Evolutionary conservation across 2,797 vertebrate species (phyloP), one percentile per base, ranked within the genome.

Genomic region (Apogon hyalosoma): DNA sequence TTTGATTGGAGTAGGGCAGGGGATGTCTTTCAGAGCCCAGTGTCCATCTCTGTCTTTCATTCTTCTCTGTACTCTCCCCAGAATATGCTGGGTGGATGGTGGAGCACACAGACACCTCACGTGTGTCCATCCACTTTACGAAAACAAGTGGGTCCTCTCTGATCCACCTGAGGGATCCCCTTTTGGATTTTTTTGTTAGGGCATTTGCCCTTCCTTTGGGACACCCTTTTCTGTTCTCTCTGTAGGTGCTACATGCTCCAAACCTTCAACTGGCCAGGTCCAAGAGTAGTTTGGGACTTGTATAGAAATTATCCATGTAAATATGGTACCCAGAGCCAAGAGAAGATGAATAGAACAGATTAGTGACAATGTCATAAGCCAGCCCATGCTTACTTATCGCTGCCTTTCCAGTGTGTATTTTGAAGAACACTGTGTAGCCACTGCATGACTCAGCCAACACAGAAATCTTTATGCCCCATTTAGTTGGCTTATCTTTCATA

Each of bases 131-230:
- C 50, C 47, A 73, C 47, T 53, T 73, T n/a, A 73, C 62, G 41
- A 47, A 53, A 15, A 79, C 10, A 14, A 77, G 63, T 11, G 40
- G 38, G 28, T 38, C 41, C 0, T 72, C 73, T 13, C 53, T 11
- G 24, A 80, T 63, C 82, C 82, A 85, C 42, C 73, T 62, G 63
- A 71, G 68, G 28, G 59, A 48, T 39, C 69, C 75, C 43, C 46
- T 53, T 2, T 7, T 1, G 13, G 64, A 58, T 42, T 3, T 16
- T 28, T 3, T 11, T 46, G n/a, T 4, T 4, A 3, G 59, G 59
- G 11, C 31, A 69, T 6, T 54, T 67, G 10, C 19, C 16, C 7
- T 77, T 65, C 52, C 49, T 69, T 63, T 69, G 77, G 1, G 59
- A n/a, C 59, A 15, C 73, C 67, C 57, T 64, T 2, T n/a, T n/a